Evolutionary conservation across 2,888 invertebrate genomes (phyloP).

Genomic region (Siphonodentalium dalli): DNA sequence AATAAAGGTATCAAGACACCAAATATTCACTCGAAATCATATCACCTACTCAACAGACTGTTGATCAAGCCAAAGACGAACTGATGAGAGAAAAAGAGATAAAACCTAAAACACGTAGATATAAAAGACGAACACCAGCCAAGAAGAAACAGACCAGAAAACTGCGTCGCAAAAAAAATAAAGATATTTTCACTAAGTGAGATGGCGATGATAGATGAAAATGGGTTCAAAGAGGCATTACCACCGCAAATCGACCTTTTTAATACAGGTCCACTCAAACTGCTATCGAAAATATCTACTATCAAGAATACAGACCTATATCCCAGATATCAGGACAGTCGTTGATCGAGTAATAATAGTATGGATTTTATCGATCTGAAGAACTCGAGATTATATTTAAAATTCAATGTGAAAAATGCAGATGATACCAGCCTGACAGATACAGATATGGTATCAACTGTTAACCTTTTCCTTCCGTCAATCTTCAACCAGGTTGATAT

Average conservation of each 20-base stretch:
- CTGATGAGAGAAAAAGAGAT: neutral
- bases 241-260: slow-evolving; percentile 25
- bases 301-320: slow-evolving; percentile 26
- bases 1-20: too few species aligned
- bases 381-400: slow-evolving; percentile 22
- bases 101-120: neutral
- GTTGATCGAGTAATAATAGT: slow-evolving; percentile 32
- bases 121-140: neutral
- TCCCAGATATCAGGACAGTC: slow-evolving; percentile 10
- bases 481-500: slow-evolving; percentile 32
- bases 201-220: slow-evolving; percentile 26
- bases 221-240: slow-evolving; percentile 25
- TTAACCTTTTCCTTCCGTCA: slow-evolving; percentile 27
- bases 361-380: slow-evolving; percentile 30
- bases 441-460: slow-evolving; percentile 23
- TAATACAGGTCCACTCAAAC: slow-evolving; percentile 28
- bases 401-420: slow-evolving; percentile 20
- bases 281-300: slow-evolving; percentile 22
- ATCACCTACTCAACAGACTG: too few species aligned
- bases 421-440: slow-evolving; percentile 16
- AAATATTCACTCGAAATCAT: too few species aligned
- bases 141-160: slow-evolving; percentile 1
- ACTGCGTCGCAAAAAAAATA: neutral
- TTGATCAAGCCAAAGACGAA: neutral
- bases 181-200: neutral